These are phyloP conservation scores for Drosophila mulleri DNA, from an alignment of 2,888 invertebrate genomes.

Conservation along the genomic window DNA sequence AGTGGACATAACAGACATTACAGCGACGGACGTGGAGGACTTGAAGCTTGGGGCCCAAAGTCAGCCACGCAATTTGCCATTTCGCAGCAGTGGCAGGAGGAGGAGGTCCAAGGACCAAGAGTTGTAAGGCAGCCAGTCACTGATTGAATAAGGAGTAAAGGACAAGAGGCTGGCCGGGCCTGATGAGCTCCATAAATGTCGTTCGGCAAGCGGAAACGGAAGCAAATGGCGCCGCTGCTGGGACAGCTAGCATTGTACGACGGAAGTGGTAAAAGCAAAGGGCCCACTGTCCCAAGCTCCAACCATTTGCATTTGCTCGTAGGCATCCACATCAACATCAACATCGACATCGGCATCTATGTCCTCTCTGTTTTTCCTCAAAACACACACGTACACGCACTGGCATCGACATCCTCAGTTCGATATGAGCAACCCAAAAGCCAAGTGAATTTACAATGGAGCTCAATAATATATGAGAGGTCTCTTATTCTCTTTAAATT, in stretches of 20 bases:
- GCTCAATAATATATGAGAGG: constrained; percentile 34
- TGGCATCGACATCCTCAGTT: background rate
- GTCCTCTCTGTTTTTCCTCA: constrained; percentile 25
- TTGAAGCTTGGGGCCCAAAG: constrained; percentile 25
- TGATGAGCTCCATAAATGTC: constrained; percentile 72
- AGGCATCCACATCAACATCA: constrained; percentile 15
- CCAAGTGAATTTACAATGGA: constrained; percentile 33
- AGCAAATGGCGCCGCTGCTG: constrained; percentile 67
- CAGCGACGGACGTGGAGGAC: constrained; percentile 22
- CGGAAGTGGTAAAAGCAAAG: constrained; percentile 70
- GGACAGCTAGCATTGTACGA: constrained; percentile 52
- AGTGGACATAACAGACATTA: constrained; percentile 59
- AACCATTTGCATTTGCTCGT: constrained; percentile 62
- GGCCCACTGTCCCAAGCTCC: constrained; percentile 37
- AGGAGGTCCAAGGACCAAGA: constrained; percentile 10
- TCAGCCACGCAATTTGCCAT: constrained; percentile 66
- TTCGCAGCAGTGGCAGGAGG: constrained; percentile 16
- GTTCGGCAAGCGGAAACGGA: constrained; percentile 66
- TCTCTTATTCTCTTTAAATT: constrained; percentile 10
- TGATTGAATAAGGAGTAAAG: constrained; percentile 76
- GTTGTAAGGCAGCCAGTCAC: constrained; percentile 54
- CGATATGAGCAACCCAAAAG: constrained; percentile 10
- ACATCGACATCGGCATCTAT: constrained; percentile 26
- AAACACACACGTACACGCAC: constrained; percentile 8
- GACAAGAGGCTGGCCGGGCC: constrained; percentile 60